Base-by-base conservation (phyloP, 2,888 invertebrate genomes). In the Pteria penguin region DNA sequence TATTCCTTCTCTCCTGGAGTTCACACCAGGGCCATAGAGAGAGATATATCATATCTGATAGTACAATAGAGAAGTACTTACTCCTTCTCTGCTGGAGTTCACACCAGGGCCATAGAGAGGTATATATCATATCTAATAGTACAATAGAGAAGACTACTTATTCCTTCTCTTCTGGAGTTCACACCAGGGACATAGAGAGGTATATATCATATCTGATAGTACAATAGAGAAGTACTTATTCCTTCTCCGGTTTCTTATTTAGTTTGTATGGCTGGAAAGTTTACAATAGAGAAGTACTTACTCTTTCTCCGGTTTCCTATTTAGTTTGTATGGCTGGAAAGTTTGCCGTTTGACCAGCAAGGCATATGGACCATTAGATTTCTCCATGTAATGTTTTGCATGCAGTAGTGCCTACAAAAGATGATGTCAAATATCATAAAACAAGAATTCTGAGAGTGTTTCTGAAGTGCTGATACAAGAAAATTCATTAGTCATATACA, bases 341-440 rank as follows among this genome's bases (percentile, higher is more conserved):
- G 92, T 93, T 81, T 93, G 92, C 73, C 92, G 84, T 76, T 91
- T 91, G 18, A 93, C 93, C 24, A 93, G 85, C 2, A 93, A 86
- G 57, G 92, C 91, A 82, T 91, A 93, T 2, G 93, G 92, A 62
- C 92, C 90, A 76, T 89, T 90, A 45, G 90, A 88, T 36, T 87
- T 86, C 24, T 89, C 89, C 89, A 93, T 90, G 76, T 93, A 91
- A 45, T 91, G 90, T 67, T 89, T 86, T 14, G 93, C 93, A 33
- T 90, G 91, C 75, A 89, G 83, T 54, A 93, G 77, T 8, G 90
- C 91, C 88, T 91, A n/a, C n/a, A n/a, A n/a, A n/a, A n/a, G n/a
- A n/a, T n/a, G n/a, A n/a, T n/a, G n/a, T n/a, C n/a, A n/a, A n/a
- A n/a, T n/a, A n/a, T n/a, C n/a, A n/a, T n/a, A n/a, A n/a, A n/a